A percentile compares a stretch with the other conserved stretches of the same genome.
Evolutionary conservation across 2,797 vertebrate species (phyloP).

Genomic region (Rhinella marina): DNA sequence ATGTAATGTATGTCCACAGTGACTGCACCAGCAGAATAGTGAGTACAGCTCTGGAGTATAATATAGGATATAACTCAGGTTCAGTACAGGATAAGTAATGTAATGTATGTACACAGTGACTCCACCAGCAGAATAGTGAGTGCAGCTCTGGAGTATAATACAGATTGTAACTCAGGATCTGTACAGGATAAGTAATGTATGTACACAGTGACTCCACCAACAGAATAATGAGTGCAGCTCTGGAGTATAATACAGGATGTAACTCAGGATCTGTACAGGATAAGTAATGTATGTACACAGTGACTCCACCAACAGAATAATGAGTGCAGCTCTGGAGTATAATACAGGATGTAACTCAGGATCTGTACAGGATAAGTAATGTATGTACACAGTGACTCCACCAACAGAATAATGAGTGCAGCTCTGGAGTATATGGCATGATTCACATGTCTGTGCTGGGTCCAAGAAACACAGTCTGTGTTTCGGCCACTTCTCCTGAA

Average conservation of each 20-base stretch:
- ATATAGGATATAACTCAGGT: no score
- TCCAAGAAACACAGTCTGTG: no score
- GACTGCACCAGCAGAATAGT: no score
- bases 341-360: background rate
- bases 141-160: conserved; percentile 1
- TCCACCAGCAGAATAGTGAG: conserved; percentile 4
- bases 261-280: background rate
- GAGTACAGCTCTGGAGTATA: no score
- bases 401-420: background rate
- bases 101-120: background rate
- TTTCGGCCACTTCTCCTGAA: no score
- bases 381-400: background rate
- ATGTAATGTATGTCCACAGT: no score
- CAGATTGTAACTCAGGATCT: background rate
- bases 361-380: background rate
- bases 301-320: background rate
- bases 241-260: background rate
- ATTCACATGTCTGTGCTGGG: background rate
- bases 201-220: background rate
- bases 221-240: conserved; percentile 1
- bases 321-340: background rate
- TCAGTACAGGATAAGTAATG: background rate
- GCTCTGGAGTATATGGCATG: background rate
- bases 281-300: background rate
- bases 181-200: background rate